A percentile compares a stretch with the other conserved stretches of the same genome.
Evolutionary conservation across 1,140 invertebrate genomes (phyloP).

Genomic region (Orius laevigatus): DNA sequence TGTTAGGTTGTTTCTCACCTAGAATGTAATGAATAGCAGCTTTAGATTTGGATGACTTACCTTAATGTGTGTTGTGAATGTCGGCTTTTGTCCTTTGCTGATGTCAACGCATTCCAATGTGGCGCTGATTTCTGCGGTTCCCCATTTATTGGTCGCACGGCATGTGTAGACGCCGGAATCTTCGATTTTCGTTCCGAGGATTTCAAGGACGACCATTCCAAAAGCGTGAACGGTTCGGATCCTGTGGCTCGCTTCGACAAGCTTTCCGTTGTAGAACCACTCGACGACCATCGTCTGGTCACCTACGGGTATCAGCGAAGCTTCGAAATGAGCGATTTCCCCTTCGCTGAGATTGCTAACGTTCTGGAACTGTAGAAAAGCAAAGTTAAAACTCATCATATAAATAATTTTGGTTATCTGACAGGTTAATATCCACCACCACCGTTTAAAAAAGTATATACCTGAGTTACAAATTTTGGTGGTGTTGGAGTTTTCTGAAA

Average conservation of each 20-base stretch:
- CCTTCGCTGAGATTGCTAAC: conserved; percentile 68
- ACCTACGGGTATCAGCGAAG: conserved; percentile 77
- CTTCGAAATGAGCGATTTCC: conserved; percentile 87
- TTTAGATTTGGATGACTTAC: conserved; percentile 15
- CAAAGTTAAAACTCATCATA: background rate
- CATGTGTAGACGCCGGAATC: conserved; percentile 80
- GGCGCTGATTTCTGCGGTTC: conserved; percentile 69
- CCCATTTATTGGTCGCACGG: conserved; percentile 75
- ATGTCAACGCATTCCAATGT: conserved; percentile 70
- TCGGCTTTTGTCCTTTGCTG: conserved; percentile 66
- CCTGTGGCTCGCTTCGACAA: conserved; percentile 69
- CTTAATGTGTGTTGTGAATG: conserved; percentile 69
- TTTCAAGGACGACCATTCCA: conserved; percentile 87
- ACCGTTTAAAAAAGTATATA: conserved; percentile 7
- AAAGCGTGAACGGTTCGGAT: conserved; percentile 85
- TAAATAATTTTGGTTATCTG: background rate
- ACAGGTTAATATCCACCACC: background rate
- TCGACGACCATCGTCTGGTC: conserved; percentile 94
- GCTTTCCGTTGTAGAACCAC: conserved; percentile 91
- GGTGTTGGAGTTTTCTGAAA: background rate
- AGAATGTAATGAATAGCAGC: background rate
- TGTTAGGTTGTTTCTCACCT: no score
- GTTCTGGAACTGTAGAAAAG: conserved; percentile 43
- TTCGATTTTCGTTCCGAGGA: conserved; percentile 73
- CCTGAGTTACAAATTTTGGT: conserved; percentile 12